phyloP scores from a whole-genome alignment of 2,113 vertebrate genomes.

The Hippocampus mohnikei region DNA sequence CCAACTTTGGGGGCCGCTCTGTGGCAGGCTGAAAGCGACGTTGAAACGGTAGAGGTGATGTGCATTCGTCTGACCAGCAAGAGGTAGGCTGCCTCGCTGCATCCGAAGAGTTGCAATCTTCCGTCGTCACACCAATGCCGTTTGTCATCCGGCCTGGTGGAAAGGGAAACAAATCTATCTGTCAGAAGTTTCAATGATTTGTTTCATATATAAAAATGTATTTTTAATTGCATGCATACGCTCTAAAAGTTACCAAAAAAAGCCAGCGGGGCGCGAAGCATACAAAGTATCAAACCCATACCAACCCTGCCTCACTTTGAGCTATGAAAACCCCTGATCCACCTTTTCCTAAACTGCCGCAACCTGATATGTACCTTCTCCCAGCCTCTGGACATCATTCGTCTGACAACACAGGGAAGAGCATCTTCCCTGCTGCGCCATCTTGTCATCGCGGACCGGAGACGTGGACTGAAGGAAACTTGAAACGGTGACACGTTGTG shows the following conservation, averaged over 20 bases:
- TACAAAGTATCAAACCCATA: too few relatives aligned
- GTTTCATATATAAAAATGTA: not conserved
- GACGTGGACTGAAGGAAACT: constrained; percentile 75
- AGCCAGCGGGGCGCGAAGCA: too few relatives aligned
- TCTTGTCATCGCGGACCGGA: constrained; percentile 80
- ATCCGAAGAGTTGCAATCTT: constrained; percentile 43
- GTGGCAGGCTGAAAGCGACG: constrained; percentile 19
- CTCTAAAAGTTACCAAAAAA: too few relatives aligned
- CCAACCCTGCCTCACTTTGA: not conserved
- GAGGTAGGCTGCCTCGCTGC: constrained; percentile 66
- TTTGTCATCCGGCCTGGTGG: constrained; percentile 64
- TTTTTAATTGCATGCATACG: too few relatives aligned
- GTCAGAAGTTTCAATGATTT: not conserved
- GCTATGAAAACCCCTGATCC: not conserved
- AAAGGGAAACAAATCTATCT: not conserved
- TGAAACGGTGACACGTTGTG: constrained; percentile 77
- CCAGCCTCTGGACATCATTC: constrained; percentile 71
- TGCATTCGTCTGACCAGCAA: constrained; percentile 48
- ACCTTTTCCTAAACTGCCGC: not conserved
- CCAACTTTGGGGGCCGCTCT: constrained; percentile 14
- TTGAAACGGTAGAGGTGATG: constrained; percentile 27
- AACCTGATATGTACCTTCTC: constrained; percentile 70
- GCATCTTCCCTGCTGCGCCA: constrained; percentile 76
- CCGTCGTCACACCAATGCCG: constrained; percentile 27
- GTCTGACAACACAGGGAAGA: constrained; percentile 71